A percentile compares a stretch with the other conserved stretches of the same genome.
Evolutionary conservation across 2,888 invertebrate genomes (phyloP).

Genomic region (Poecilobothrus nobilitatus): DNA sequence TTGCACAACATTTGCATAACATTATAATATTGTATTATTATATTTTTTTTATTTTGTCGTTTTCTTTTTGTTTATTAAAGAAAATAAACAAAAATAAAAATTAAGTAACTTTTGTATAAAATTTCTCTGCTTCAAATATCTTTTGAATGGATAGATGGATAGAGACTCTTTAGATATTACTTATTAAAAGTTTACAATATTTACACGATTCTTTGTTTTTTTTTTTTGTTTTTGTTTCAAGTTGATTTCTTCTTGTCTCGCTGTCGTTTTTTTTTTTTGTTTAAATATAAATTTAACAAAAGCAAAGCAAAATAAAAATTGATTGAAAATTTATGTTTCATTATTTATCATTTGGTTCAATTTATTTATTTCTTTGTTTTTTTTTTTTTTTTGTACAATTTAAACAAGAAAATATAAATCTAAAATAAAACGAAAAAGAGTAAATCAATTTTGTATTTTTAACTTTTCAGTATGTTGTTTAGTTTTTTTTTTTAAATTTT

Average conservation of each 20-base stretch:
- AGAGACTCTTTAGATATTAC: not conserved
- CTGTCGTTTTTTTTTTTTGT: not conserved
- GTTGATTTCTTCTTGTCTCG: too few relatives aligned
- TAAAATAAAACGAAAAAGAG: not conserved
- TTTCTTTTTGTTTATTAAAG: too few relatives aligned
- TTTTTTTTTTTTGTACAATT: too few relatives aligned
- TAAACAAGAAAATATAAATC: not conserved
- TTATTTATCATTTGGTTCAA: too few relatives aligned
- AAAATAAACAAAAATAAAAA: not conserved
- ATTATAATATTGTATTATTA: not conserved
- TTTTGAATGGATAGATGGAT: too few relatives aligned
- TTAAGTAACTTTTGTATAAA: not conserved
- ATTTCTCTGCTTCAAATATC: not conserved
- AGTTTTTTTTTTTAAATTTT: too few relatives aligned
- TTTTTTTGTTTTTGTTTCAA: not conserved
- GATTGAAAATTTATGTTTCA: conserved; percentile 1
- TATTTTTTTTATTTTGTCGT: not conserved
- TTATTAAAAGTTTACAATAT: too few relatives aligned
- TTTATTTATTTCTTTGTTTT: too few relatives aligned
- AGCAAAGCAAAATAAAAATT: not conserved
- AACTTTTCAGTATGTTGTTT: too few relatives aligned
- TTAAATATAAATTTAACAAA: not conserved
- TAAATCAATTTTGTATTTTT: too few relatives aligned
- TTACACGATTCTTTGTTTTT: not conserved
- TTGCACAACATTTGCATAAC: not conserved